These are phyloP conservation scores for Platichthys stellatus DNA, from an alignment of 2,113 vertebrate genomes.

Conservation along the genomic window DNA sequence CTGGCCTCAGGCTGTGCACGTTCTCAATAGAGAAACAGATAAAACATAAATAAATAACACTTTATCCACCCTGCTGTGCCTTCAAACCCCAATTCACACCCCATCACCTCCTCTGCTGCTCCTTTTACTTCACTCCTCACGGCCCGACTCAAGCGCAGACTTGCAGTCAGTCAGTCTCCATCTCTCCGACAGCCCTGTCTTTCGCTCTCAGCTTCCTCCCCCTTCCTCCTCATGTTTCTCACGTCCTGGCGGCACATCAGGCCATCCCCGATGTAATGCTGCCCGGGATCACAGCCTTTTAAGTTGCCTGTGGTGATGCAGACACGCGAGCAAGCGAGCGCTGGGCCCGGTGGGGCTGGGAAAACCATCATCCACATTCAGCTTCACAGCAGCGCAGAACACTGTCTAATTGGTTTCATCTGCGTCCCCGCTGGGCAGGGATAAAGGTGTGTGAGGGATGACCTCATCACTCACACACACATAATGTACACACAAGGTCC, in stretches of 20 bases:
- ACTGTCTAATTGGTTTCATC: slow-evolving; percentile 74
- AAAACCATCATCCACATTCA: slow-evolving; percentile 70
- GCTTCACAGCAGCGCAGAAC: slow-evolving; percentile 37
- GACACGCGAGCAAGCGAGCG: slow-evolving; percentile 34
- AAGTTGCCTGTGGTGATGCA: slow-evolving; percentile 26
- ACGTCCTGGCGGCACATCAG: slow-evolving; percentile 21
- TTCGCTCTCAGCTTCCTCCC: neutral
- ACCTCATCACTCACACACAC: slow-evolving; percentile 63
- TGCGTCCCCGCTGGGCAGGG: slow-evolving; percentile 49
- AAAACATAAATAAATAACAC: neutral
- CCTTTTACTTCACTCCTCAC: neutral
- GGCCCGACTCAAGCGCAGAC: too few relatives aligned
- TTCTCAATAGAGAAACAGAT: neutral
- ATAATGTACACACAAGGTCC: slow-evolving; percentile 19
- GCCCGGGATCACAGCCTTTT: slow-evolving; percentile 23
- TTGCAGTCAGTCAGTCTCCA: slow-evolving; percentile 18
- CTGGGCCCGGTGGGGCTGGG: slow-evolving; percentile 50
- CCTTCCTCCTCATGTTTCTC: slow-evolving; percentile 1
- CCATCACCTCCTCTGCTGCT: neutral
- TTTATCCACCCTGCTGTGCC: neutral
- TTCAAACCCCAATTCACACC: slow-evolving; percentile 3
- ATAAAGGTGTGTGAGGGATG: slow-evolving; percentile 65
- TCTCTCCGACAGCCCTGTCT: slow-evolving; percentile 27
- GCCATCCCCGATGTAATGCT: slow-evolving; percentile 10
- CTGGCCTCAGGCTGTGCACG: neutral